phyloP scores from a whole-genome alignment of 2,888 invertebrate genomes.

The Endotricha flammealis region DNA sequence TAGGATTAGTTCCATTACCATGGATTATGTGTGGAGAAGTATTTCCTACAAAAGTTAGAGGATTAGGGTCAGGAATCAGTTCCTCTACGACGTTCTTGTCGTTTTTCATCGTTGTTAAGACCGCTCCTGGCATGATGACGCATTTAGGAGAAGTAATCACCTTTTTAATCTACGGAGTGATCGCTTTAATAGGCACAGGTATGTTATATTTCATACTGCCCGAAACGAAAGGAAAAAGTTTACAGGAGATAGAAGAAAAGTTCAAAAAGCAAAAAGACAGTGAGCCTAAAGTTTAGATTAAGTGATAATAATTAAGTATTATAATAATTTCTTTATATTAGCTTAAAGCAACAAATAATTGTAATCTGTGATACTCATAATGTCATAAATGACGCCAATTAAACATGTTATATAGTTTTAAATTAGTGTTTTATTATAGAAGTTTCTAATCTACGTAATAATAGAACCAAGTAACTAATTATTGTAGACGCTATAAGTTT shows the following conservation, averaged over 20 bases:
- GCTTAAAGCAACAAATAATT: conserved; percentile 39
- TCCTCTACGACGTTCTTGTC: conserved; percentile 81
- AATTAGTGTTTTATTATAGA: conserved; percentile 1
- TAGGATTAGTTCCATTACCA: conserved; percentile 82
- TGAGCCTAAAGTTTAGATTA: conserved; percentile 37
- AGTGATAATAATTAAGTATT: conserved; percentile 25
- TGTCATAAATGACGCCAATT: conserved; percentile 31
- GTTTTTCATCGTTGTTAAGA: conserved; percentile 83
- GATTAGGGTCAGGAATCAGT: conserved; percentile 82
- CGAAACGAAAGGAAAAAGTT: conserved; percentile 83
- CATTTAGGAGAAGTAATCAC: conserved; percentile 78
- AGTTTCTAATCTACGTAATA: too few species aligned
- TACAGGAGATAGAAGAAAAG: conserved; percentile 82
- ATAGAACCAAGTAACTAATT: too few species aligned
- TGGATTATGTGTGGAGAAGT: conserved; percentile 88
- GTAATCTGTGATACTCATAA: conserved; percentile 64
- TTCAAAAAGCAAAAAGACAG: conserved; percentile 42
- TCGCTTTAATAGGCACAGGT: conserved; percentile 77
- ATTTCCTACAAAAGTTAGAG: conserved; percentile 80
- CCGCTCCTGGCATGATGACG: conserved; percentile 79
- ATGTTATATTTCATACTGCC: conserved; percentile 80
- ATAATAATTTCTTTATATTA: conserved; percentile 21
- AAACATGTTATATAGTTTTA: conserved; percentile 16
- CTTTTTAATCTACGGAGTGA: conserved; percentile 80
- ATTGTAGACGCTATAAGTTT: too few species aligned